Evolutionary conservation across 64 coral and sea anemone genomes (phyloP).

Genomic region (Montipora cactus): DNA sequence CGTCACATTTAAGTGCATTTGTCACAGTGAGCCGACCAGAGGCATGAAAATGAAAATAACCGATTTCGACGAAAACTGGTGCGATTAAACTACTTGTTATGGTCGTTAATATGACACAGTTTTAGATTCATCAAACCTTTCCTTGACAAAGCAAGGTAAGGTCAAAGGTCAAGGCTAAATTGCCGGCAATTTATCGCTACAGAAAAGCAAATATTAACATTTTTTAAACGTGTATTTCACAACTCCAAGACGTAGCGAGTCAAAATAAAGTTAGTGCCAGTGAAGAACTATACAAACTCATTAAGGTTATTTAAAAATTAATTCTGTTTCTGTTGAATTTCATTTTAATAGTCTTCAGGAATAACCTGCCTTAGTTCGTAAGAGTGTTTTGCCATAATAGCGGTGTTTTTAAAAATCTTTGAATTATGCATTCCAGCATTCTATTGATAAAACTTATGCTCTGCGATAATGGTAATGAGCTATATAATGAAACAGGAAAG

Average conservation of each 20-base stretch:
- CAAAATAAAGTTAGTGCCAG: slow-evolving; percentile 15
- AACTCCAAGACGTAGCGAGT: background rate
- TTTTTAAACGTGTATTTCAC: background rate
- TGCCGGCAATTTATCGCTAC: background rate
- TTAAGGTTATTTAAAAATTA: background rate
- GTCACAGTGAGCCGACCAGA: slow-evolving; percentile 32
- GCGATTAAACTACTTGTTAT: slow-evolving; percentile 16
- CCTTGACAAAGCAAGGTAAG: background rate
- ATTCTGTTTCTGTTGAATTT: background rate
- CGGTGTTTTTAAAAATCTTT: slow-evolving; percentile 22
- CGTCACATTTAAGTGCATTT: background rate
- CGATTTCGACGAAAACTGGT: slow-evolving; percentile 27
- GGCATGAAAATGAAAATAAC: slow-evolving; percentile 31
- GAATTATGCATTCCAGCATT: background rate
- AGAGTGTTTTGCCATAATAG: slow-evolving; percentile 25
- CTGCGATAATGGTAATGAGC: slow-evolving; percentile 16
- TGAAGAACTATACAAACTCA: background rate
- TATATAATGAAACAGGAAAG: slow-evolving; percentile 11
- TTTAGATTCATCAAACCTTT: too few species aligned
- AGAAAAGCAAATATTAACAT: slow-evolving; percentile 7
- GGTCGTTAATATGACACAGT: background rate
- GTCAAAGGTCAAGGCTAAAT: background rate
- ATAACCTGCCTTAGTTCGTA: slow-evolving; percentile 24
- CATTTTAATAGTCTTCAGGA: background rate
- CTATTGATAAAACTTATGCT: slow-evolving; percentile 3